A percentile compares a stretch with the other conserved stretches of the same genome.
These are phyloP conservation scores for Antrozous pallidus DNA, from an alignment of 2,797 vertebrate species.

Conservation along the genomic window DNA sequence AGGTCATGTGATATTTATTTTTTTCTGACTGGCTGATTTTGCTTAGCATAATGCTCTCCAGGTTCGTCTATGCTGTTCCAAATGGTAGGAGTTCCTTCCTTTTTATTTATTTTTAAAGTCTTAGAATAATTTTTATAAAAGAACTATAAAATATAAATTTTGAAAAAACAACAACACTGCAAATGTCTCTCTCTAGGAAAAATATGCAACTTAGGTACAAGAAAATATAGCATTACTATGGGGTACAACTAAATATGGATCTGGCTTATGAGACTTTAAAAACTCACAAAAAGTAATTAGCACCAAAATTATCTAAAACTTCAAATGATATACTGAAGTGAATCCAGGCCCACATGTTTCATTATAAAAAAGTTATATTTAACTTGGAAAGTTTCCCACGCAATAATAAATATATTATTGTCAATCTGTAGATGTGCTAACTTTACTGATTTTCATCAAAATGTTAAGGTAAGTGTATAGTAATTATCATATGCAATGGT, in stretches of 20 bases:
- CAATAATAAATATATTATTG: conserved; percentile 38
- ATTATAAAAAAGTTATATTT: conserved; percentile 54
- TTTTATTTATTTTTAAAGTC: conserved; percentile 27
- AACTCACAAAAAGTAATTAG: conserved; percentile 66
- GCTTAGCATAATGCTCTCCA: too few species aligned
- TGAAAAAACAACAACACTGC: conserved; percentile 49
- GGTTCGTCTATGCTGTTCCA: too few species aligned
- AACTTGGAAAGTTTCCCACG: conserved; percentile 14
- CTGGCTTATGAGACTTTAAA: conserved; percentile 34
- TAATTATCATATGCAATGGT: background rate
- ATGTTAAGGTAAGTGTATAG: conserved; percentile 24
- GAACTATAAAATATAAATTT: conserved; percentile 68
- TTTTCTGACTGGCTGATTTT: too few species aligned
- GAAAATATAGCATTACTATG: conserved; percentile 28
- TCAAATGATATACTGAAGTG: conserved; percentile 38
- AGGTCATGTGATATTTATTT: too few species aligned
- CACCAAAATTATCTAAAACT: conserved; percentile 62
- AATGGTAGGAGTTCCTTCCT: too few species aligned
- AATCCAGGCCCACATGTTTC: background rate
- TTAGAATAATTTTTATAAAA: conserved; percentile 65
- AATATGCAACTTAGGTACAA: conserved; percentile 37
- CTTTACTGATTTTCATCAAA: conserved; percentile 51
- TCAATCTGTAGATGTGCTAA: conserved; percentile 35
- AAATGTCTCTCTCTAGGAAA: conserved; percentile 66
- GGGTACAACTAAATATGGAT: background rate